These are phyloP conservation scores for Apodemus agrarius DNA, from an alignment of 2,797 vertebrate genomes.

Conservation along the genomic window DNA sequence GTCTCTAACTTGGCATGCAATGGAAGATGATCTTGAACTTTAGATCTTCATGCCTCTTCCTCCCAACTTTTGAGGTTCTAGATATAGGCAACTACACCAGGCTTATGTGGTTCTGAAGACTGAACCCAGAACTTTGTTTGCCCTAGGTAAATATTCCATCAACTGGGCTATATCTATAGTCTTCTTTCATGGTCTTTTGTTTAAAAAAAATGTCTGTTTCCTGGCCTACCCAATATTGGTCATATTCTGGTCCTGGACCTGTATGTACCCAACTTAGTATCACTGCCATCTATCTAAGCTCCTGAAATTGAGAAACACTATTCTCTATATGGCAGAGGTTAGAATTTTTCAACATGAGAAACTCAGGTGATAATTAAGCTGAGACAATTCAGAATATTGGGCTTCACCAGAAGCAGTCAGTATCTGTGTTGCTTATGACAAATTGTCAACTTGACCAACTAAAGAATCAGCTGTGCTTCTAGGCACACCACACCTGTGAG, in stretches of 20 bases:
- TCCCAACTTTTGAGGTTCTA: background rate
- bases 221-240: background rate
- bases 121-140: background rate
- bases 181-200: background rate
- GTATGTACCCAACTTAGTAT: background rate
- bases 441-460: background rate
- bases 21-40: background rate
- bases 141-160: background rate
- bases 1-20: background rate
- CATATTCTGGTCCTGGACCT: background rate
- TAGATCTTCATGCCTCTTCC: background rate
- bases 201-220: background rate
- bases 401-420: background rate
- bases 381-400: background rate
- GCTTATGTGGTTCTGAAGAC: background rate
- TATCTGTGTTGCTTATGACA: background rate
- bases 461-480: background rate
- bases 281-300: background rate
- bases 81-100: background rate
- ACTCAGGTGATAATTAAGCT: background rate
- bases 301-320: background rate
- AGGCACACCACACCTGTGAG: background rate
- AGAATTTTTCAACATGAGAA: background rate
- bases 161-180: background rate
- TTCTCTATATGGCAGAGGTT: background rate